Base-by-base conservation (phyloP, 2,888 invertebrate species). In the Nycteola revayana region DNA sequence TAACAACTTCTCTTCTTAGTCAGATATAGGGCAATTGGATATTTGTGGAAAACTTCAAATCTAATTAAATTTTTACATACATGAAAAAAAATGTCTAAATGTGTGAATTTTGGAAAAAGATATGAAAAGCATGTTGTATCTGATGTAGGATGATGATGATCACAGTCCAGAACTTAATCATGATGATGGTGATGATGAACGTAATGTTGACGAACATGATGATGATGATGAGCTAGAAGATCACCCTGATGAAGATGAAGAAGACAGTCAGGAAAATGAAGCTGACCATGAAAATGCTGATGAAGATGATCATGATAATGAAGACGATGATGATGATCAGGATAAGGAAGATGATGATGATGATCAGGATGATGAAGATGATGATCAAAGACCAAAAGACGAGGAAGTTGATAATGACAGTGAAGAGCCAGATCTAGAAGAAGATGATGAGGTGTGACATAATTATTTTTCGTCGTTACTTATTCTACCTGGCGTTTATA, bases 91-190 rank as follows among this genome's bases (percentile, higher is more conserved):
- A n/a, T n/a, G n/a, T n/a, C n/a, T n/a, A n/a, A n/a, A n/a, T n/a
- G n/a, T n/a, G n/a, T n/a, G n/a, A n/a, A n/a, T n/a, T n/a, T n/a
- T n/a, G n/a, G n/a, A n/a, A n/a, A n/a, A n/a, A n/a, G n/a, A n/a
- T n/a, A n/a, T n/a, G n/a, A n/a, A n/a, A n/a, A n/a, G n/a, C n/a
- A 14, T 14, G 2, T 3, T 36, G 33, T 42, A 32, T 59, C 40
- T 47, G 44, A 62, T 63, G 20, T 65, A 76, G 44, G 73, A 78
- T 34, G 70, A 67, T 37, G 66, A 63, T 40, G 65, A 75, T 24
- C 60, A 67, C 10, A 46, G 49, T 30, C 40, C 26, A 28, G 54
- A 52, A 34, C 10, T 49, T 32, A 67, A 76, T 22, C 62, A 72
- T 42, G 66, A 80, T 22, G 78, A 60, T 7, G 60, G 68, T 11